Conservation (phyloP, 1,140 invertebrate genomes). For the Sycophila sp. region DNA sequence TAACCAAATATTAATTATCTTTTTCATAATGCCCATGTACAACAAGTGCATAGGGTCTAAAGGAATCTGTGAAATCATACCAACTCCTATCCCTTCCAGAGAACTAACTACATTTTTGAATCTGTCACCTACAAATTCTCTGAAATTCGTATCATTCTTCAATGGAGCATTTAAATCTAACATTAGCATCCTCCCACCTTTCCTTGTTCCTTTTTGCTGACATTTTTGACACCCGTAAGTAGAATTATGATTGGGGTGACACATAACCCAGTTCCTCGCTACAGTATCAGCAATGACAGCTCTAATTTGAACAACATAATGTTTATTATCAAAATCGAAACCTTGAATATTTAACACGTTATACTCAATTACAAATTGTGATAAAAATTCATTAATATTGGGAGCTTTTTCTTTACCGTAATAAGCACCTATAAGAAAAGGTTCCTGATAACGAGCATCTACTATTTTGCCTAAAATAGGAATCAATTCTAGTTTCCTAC, state of each 20-base stretch:
- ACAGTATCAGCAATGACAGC: no score
- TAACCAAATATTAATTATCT: conserved; percentile 50
- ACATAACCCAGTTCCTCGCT: no score
- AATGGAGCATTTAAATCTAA: no score
- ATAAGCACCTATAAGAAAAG: conserved; percentile 9
- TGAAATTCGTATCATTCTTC: not conserved
- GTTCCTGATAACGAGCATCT: not conserved
- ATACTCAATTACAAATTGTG: not conserved
- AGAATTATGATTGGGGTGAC: no score
- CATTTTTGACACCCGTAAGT: not conserved
- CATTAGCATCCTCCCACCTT: no score
- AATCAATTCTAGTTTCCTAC: no score
- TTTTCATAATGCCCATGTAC: conserved; percentile 39
- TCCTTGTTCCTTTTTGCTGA: not conserved
- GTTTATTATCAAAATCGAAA: not conserved
- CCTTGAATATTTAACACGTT: not conserved
- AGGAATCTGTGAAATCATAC: not conserved
- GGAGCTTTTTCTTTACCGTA: not conserved
- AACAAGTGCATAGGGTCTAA: not conserved
- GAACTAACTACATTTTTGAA: not conserved
- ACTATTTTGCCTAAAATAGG: not conserved
- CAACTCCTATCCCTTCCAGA: not conserved
- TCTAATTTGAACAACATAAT: not conserved
- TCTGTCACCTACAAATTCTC: not conserved
- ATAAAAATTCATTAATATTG: not conserved